Evolutionary conservation across 1,140 invertebrate genomes (phyloP), one percentile per base, ranked within the genome.

Genomic region (Cydia strobilella): DNA sequence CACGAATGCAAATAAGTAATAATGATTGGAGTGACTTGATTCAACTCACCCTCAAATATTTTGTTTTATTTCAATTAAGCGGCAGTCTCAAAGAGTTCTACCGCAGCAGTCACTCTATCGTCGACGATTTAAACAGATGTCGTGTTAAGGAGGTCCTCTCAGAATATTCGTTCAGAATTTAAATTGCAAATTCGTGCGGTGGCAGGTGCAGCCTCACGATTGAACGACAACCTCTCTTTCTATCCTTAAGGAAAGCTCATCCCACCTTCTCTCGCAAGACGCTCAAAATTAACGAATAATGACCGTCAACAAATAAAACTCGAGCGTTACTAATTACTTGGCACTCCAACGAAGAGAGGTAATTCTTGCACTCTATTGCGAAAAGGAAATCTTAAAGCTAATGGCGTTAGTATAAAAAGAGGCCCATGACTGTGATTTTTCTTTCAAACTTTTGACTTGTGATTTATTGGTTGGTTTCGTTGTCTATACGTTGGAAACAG

Each of bases 241-340:
- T 73, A 80, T 54, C 80, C 73, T 48, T 62, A 71, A 63, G 74
- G 80, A 80, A 79, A 82, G 75, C 72, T 63, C 66, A 48, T 42
- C 82, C 79, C 1, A 86, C 84, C 76, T 82, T 2, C 63, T 88
- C 82, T 6, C 80, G 65, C 83, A 35, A 77, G 76, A 80, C 79
- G 82, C 84, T 82, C 81, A 87, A 90, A 93, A 92, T 93, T 90
- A 93, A 89, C 85, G 87, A 90, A 90, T 93, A 93, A 93, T 92
- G 86, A 93, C 90, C 90, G 88, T 93, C 90, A 92, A 93, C 91
- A 93, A 93, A 93, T 93, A 93, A 93, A 93, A 93, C 82, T 91
- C 87, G 80, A 93, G 92, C 92, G 90, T 93, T 89, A 93, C 93
- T 93, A 93, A 93, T 93, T 93, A 93, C 92, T 89, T 73, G 84